These are phyloP conservation scores for Umimayanthus chanpuru DNA, from an alignment of 92 coral and sea anemone genomes.

Conservation along the genomic window DNA sequence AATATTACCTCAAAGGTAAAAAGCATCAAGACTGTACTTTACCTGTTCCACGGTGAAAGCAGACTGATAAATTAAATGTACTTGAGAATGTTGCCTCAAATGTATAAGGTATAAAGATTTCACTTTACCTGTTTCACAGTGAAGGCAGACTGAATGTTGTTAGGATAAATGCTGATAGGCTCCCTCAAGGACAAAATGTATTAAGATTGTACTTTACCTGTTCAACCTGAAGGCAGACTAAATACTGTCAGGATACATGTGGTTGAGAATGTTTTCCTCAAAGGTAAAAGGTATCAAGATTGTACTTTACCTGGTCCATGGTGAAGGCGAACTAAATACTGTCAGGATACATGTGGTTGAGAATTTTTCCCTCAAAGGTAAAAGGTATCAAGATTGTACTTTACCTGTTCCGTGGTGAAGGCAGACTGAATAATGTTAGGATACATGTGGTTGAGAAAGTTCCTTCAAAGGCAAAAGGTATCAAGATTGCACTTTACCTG, in stretches of 20 bases:
- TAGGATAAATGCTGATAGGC: too few species aligned
- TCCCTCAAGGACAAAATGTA: too few species aligned
- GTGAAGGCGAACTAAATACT: conserved; percentile 82
- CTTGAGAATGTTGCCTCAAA: too few species aligned
- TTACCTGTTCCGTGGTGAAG: conserved; percentile 88
- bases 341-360: conserved; percentile 61
- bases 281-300: not conserved
- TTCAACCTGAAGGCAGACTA: conserved; percentile 77
- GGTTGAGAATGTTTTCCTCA: not conserved
- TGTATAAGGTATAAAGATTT: too few species aligned
- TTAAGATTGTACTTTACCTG: conserved; percentile 34
- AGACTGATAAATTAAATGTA: too few species aligned
- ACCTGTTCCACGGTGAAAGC: too few species aligned
- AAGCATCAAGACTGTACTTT: too few species aligned
- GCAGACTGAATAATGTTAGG: conserved; percentile 88
- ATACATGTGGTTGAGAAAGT: conserved; percentile 21
- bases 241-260: conserved; percentile 76
- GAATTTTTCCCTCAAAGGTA: not conserved
- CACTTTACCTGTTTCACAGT: too few species aligned
- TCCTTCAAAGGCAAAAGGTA: not conserved
- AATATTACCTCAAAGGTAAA: too few species aligned
- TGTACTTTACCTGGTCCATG: conserved; percentile 80
- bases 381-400: not conserved
- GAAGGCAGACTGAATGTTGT: too few species aligned
- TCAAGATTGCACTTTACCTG: not conserved